Base-by-base conservation (phyloP, 2,113 vertebrate genomes). In the Dicrurus megarhynchus region DNA sequence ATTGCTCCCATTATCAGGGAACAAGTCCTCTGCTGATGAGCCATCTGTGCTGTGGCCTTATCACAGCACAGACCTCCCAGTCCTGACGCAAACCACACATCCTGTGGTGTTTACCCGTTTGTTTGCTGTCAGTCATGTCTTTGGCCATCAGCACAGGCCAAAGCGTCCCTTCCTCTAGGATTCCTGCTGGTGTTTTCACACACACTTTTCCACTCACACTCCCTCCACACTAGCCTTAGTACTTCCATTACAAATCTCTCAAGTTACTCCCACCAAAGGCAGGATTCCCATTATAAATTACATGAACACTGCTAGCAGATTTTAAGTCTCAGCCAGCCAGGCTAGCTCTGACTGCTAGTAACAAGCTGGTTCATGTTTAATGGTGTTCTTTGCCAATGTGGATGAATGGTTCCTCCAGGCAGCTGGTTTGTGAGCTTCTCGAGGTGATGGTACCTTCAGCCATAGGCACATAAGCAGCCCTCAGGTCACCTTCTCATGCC, bases 31-130 rank as follows among this genome's bases (percentile, higher is more conserved):
- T 39, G 80, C 67, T 18, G 28, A 90, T 53, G 42, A 94, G 79
- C 90, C 92, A 97, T 93, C 85, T 95, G 94, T 92, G 82, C 78
- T 42, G 63, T 2, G 16, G 70, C 61, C 85, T 94, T 93, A 95
- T 92, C 96, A 57, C 82, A 88, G 80, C 46, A 35, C 84, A 93
- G 94, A 60, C 71, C 71, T 85, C 88, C 79, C 22, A 42, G 75
- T 65, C 76, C 64, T 84, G 79, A 92, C 2, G 0, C 26, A 92
- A 94, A 83, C 79, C 88, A 94, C 68, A 65, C 83, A 89, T 39
- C 83, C 88, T 8, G 5, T 8, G 3, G 23, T 84, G 90, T 89
- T 92, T 86, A 92, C 27, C 47, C 90, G 67, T 55, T 90, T 94
- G 53, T 57, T 88, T 94, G 75, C 63, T 95, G 88, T 67, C 42